A percentile compares a stretch with the other conserved stretches of the same genome.
phyloP scores from a whole-genome alignment of 2,797 vertebrate genomes.

The Dipus sagitta region DNA sequence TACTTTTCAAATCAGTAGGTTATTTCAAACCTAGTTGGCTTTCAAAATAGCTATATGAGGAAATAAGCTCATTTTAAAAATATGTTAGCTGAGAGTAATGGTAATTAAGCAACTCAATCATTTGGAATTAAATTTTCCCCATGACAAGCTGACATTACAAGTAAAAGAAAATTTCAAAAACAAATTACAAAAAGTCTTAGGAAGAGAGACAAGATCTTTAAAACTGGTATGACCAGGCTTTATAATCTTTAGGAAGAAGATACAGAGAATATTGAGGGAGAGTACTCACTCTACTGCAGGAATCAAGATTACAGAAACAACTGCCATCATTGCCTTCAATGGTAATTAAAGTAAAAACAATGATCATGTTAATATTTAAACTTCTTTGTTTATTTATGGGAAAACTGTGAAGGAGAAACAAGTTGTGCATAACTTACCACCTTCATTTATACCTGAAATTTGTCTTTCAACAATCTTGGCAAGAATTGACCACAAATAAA shows the following conservation, averaged over 20 bases:
- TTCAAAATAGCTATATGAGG: neutral
- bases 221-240: no score
- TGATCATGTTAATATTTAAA: neutral
- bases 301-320: neutral
- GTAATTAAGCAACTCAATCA: conserved; percentile 11
- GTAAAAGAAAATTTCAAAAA: neutral
- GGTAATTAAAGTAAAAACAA: neutral
- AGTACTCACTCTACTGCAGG: neutral
- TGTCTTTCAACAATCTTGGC: neutral
- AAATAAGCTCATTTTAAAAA: neutral
- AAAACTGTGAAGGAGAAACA: neutral
- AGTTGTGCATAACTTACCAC: neutral
- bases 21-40: neutral
- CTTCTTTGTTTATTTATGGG: neutral
- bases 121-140: neutral
- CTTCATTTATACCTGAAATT: neutral
- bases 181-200: neutral
- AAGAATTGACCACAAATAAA: neutral
- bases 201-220: neutral
- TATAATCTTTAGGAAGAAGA: neutral
- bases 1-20: neutral
- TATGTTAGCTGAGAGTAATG: neutral
- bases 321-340: neutral
- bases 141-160: neutral
- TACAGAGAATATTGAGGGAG: neutral